These are phyloP conservation scores for Fregetta grallaria DNA, from an alignment of 2,113 vertebrate species.

Conservation along the genomic window DNA sequence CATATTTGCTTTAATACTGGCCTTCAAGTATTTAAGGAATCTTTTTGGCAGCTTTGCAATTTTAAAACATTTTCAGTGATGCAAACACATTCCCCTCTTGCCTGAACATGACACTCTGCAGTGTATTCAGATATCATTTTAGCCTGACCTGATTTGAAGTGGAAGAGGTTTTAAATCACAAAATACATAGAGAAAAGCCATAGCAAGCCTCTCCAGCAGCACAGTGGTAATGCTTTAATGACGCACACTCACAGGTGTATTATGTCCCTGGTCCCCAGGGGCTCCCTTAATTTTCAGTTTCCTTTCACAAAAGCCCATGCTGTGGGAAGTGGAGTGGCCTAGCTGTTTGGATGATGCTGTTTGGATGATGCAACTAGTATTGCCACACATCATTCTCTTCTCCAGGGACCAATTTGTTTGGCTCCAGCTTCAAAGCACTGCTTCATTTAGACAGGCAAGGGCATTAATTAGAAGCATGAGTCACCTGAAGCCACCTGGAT, in stretches of 20 bases:
- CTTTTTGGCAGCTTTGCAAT: neutral
- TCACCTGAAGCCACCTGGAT: conserved; percentile 54
- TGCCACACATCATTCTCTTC: neutral
- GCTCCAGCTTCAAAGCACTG: neutral
- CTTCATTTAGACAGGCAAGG: conserved; percentile 26
- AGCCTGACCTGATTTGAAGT: neutral
- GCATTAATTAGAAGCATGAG: conserved; percentile 12
- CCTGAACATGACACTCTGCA: neutral
- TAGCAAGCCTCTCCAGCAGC: neutral
- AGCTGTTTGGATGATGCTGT: conserved; percentile 15
- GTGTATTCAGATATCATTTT: neutral
- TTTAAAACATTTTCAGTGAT: neutral
- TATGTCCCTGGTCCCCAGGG: neutral
- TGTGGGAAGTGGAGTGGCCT: neutral
- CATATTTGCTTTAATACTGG: neutral
- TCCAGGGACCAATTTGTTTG: conserved; percentile 48
- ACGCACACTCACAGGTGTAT: neutral
- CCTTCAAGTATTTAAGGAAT: neutral
- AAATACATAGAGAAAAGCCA: neutral
- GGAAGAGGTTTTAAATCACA: neutral
- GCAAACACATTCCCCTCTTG: neutral
- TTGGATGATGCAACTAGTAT: conserved; percentile 60
- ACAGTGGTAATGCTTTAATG: neutral
- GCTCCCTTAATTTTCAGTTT: neutral
- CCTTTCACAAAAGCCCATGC: neutral